Evolutionary conservation across 2,113 vertebrate genomes (phyloP).

Genomic region (Suricata suricatta): DNA sequence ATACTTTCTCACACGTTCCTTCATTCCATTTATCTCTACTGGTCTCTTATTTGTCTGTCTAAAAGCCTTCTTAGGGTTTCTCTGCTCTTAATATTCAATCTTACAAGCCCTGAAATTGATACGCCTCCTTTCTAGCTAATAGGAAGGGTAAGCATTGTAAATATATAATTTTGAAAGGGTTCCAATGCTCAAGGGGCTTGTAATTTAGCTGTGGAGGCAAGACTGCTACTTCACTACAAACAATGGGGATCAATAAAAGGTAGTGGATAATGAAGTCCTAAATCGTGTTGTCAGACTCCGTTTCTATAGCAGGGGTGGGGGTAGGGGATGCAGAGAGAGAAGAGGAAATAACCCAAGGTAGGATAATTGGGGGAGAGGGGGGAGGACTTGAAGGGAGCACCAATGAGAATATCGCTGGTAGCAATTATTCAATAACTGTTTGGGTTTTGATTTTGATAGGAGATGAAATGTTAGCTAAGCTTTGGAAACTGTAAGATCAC

Average conservation of each 20-base stretch:
- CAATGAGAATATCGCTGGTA: not conserved
- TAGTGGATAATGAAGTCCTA: not conserved
- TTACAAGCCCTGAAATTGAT: not conserved
- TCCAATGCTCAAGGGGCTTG: not conserved
- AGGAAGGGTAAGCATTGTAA: not conserved
- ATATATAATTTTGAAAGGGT: not conserved
- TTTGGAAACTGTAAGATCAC: not conserved
- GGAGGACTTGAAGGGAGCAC: not conserved
- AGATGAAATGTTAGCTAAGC: not conserved
- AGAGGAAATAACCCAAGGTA: not conserved
- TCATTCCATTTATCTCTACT: not conserved
- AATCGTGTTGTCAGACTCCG: not conserved
- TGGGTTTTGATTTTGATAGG: not conserved
- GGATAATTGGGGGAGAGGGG: not conserved
- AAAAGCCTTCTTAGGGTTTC: constrained; percentile 8
- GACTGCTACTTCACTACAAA: not conserved
- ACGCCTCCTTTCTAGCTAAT: not conserved
- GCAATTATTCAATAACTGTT: not conserved
- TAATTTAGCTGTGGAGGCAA: constrained; percentile 15
- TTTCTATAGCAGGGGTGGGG: not conserved
- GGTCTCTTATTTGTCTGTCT: not conserved
- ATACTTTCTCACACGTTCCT: not conserved
- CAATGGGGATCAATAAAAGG: constrained; percentile 8
- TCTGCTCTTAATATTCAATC: constrained; percentile 29
- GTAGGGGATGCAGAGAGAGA: not conserved